Base-by-base conservation (phyloP, 1,140 invertebrate genomes). In the Dreissena rostriformis region DNA sequence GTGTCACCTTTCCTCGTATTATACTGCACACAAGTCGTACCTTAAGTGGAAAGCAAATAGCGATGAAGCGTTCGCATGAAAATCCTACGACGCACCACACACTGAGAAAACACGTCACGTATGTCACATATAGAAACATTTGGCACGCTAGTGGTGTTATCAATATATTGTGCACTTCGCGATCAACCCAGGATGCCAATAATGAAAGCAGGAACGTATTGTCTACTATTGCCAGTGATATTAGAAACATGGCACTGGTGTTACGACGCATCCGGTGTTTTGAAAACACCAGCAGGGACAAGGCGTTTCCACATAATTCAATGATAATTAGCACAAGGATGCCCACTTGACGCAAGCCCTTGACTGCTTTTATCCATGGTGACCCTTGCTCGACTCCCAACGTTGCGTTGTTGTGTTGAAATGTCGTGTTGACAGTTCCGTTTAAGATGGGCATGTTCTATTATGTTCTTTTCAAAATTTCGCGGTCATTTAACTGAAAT, bases 11-110 rank as follows among this genome's bases (percentile, higher is more conserved):
- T 24, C 88, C 85, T 12, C 90, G 72, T 19, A 73, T 65, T n/a
- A 77, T 68, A 29, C 88, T 88, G 78, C 89, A 90, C 39, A 92
- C 77, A 4, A 88, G 79, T 26, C 82, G 78, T 24, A 86, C 61
- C 24, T 89, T 82, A 5, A 91, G 84, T 17, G 91, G 91, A 79
- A 90, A 92, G 66, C 88, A 86, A 14, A 91, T 86, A 0, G 87
- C 89, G 51, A 91, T 88, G 74, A 88, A 89, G 17, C 91, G 7
- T 92, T 94, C 65, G 91, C 93, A 8, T 17, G 90, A 91, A 67
- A 92, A 92, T 24, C 81, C 66, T 19, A 92, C 91, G 0, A 91
- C 89, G 66, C 89, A 88, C 91, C 91, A 92, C 24, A 91, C 90
- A 72, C 88, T 90, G 17, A 91, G 84, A 71, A 89, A 92, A 55